Base-by-base conservation (phyloP, 2,888 invertebrate genomes). In the Pterostichus niger region DNA sequence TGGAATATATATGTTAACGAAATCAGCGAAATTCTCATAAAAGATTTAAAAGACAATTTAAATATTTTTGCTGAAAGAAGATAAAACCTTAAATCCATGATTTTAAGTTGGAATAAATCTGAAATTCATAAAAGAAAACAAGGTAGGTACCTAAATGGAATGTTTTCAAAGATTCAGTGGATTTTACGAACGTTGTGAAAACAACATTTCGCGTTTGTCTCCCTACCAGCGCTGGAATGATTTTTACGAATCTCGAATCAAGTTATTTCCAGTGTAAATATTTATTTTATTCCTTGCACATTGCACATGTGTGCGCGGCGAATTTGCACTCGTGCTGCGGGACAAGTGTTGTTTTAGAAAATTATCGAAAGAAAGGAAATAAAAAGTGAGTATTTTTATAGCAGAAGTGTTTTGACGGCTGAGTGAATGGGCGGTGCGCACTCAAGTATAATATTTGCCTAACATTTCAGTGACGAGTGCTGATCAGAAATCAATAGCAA, bases 311-410 rank as follows among this genome's bases (percentile, higher is more conserved):
- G 73, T 59, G 31, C 24, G 59, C 3, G 59, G 11, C 40, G 64
- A 73, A 73, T 73, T 78, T 78, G 59, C 78, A 78, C 40, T 77
- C 46, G 35, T 54, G 15, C 31, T 11, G 44, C 15, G 24, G 52
- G 40, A n/a, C 71, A 40, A 71, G 64, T 82, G 76, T 82, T 82
- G 76, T 82, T 82, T 76, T 75, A 82, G 82, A 76, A 82, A 82
- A 82, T 82, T 82, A 82, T 82, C 76, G 76, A 76, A 82, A 82
- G 82, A 82, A 82, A 75, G 73, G 64, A 64, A 82, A 82, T 82
- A 76, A 82, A 75, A 82, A 46, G 15, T 71, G 81, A 31, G 81
- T 82, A 82, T 82, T 82, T 82, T 82, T 82, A 71, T 56, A 81
- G 73, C 81, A 75, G 54, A 49, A 82, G 61, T 82, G 82, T 82